Evolutionary conservation across 2,888 invertebrate genomes (phyloP).

Genomic region (Dasypolia templi): DNA sequence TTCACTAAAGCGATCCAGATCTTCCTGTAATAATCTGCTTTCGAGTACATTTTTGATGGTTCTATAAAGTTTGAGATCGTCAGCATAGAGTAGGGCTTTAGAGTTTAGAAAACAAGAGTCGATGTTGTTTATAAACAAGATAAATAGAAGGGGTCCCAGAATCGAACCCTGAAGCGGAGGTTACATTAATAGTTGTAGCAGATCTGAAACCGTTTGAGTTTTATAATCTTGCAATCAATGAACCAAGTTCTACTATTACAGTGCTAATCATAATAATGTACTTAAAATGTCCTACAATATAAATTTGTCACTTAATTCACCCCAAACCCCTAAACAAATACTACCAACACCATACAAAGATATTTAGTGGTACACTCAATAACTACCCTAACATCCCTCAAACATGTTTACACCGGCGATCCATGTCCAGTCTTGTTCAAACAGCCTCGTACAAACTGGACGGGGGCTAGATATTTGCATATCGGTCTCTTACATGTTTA

Average conservation of each 20-base stretch:
- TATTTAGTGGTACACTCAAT: constrained; percentile 60
- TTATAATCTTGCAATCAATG: not conserved
- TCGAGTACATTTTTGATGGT: too few species aligned
- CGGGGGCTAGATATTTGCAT: constrained; percentile 69
- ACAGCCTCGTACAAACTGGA: constrained; percentile 60
- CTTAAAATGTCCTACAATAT: not conserved
- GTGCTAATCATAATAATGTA: not conserved
- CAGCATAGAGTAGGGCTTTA: too few species aligned
- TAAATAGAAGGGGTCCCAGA: too few species aligned
- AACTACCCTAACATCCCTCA: constrained; percentile 59
- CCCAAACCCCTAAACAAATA: constrained; percentile 41
- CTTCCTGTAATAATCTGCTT: too few species aligned
- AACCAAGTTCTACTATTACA: not conserved
- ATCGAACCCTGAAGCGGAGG: too few species aligned
- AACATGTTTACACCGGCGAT: constrained; percentile 65
- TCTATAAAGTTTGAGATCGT: too few species aligned
- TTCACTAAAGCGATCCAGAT: too few species aligned
- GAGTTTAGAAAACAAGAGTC: too few species aligned
- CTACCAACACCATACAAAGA: constrained; percentile 48
- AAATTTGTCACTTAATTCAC: constrained; percentile 4
- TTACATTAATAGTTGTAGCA: too few species aligned
- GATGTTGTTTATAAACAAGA: too few species aligned
- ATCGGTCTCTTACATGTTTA: constrained; percentile 74
- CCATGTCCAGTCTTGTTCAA: constrained; percentile 66
- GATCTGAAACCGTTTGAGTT: too few species aligned